These are phyloP conservation scores for Noctua pronuba DNA, from an alignment of 2,888 invertebrate species.

Conservation along the genomic window DNA sequence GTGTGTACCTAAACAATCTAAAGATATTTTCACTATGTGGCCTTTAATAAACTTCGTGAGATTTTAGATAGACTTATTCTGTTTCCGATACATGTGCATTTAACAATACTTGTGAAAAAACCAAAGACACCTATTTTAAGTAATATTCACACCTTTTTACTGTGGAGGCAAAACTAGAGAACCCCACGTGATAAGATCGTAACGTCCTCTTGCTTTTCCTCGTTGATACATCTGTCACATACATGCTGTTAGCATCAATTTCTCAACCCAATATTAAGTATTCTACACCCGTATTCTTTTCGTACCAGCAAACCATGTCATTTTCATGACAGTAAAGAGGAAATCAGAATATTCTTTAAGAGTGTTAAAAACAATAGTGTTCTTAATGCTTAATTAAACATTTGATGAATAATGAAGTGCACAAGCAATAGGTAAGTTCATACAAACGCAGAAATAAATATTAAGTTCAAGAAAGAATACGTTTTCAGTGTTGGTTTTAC, in stretches of 20 bases:
- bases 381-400: neutral
- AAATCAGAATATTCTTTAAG: neutral
- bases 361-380: neutral
- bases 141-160: neutral
- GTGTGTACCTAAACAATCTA: constrained; percentile 73
- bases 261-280: neutral
- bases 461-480: constrained; percentile 2
- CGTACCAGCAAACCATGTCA: neutral
- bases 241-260: neutral
- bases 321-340: neutral
- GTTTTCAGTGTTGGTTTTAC: constrained; percentile 22
- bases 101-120: neutral
- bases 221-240: neutral
- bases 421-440: neutral
- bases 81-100: neutral
- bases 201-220: neutral
- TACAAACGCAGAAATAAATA: neutral
- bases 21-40: constrained; percentile 52
- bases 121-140: neutral
- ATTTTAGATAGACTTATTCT: neutral
- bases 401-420: neutral
- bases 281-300: neutral
- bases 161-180: neutral
- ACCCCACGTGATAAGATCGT: neutral
- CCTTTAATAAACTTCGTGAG: constrained; percentile 23